phyloP scores from a whole-genome alignment of 2,113 vertebrate genomes.

The Camelus dromedarius region DNA sequence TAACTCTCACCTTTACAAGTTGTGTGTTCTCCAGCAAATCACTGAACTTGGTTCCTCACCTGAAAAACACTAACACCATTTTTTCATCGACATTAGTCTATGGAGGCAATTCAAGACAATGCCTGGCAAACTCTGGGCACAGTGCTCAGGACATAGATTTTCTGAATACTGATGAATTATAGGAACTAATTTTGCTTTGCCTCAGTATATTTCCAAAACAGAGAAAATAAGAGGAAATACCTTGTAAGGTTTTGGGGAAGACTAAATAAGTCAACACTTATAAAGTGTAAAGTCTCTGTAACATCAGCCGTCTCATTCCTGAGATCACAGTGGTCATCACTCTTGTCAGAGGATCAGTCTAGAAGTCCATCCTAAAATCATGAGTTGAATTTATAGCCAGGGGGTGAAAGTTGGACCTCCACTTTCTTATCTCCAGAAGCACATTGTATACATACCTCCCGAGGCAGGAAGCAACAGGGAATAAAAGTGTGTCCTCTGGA shows the following conservation, averaged over 20 bases:
- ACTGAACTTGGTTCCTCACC: background rate
- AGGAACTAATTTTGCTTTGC: background rate
- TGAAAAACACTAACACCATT: background rate
- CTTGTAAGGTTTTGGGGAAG: background rate
- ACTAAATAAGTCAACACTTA: background rate
- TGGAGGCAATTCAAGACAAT: background rate
- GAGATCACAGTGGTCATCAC: background rate
- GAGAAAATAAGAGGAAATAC: background rate
- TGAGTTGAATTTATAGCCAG: background rate
- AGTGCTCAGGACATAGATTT: background rate
- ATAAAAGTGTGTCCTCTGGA: background rate
- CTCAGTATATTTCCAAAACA: background rate
- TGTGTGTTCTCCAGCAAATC: background rate
- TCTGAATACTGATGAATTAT: background rate
- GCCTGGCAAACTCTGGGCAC: background rate
- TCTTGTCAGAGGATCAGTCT: background rate
- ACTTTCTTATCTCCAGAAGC: background rate
- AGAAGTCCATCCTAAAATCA: background rate
- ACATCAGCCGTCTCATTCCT: background rate
- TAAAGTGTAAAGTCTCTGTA: background rate
- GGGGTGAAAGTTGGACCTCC: background rate
- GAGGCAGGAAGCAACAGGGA: background rate
- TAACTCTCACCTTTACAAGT: background rate
- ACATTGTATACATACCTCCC: accelerated
- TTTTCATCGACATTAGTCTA: background rate